A percentile compares a stretch with the other conserved stretches of the same genome.
phyloP scores from a whole-genome alignment of 2,113 vertebrate species.

The Eudyptes chrysolophus region DNA sequence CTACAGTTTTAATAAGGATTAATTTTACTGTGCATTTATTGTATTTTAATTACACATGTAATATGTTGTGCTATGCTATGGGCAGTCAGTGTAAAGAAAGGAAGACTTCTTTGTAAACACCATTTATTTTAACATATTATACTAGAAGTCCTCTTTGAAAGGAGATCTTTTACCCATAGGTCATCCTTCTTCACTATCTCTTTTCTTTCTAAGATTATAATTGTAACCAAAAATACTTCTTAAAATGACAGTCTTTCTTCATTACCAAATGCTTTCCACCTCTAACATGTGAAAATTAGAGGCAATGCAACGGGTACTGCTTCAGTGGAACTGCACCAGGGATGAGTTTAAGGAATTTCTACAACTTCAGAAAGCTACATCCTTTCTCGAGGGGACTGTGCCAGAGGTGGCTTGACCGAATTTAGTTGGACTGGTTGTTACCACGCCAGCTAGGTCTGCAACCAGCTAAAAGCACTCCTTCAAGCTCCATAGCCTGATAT shows the following conservation, averaged over 20 bases:
- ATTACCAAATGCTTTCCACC: conserved; percentile 6
- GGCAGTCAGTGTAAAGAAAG: not conserved
- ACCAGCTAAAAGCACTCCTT: not conserved
- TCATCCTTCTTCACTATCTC: conserved; percentile 57
- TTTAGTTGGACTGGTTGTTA: not conserved
- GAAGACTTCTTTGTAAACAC: not conserved
- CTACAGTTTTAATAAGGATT: conserved; percentile 14
- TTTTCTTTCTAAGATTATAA: conserved; percentile 1
- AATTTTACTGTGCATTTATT: conserved; percentile 22
- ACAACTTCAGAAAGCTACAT: conserved; percentile 38
- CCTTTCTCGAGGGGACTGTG: not conserved
- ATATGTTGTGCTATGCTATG: not conserved
- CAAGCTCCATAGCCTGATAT: not conserved
- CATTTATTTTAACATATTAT: conserved; percentile 28
- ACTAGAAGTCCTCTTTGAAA: not conserved
- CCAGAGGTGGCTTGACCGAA: not conserved
- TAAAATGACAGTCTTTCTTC: not conserved
- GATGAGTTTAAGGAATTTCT: conserved; percentile 31
- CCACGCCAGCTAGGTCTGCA: not conserved
- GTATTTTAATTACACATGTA: conserved; percentile 33
- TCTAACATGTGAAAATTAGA: conserved; percentile 58
- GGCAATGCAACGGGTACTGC: not conserved
- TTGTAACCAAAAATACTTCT: conserved; percentile 18
- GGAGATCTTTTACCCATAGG: conserved; percentile 32
- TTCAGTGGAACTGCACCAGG: not conserved